phyloP scores from a whole-genome alignment of 1,140 invertebrate species.

The Antheraea mylitta region DNA sequence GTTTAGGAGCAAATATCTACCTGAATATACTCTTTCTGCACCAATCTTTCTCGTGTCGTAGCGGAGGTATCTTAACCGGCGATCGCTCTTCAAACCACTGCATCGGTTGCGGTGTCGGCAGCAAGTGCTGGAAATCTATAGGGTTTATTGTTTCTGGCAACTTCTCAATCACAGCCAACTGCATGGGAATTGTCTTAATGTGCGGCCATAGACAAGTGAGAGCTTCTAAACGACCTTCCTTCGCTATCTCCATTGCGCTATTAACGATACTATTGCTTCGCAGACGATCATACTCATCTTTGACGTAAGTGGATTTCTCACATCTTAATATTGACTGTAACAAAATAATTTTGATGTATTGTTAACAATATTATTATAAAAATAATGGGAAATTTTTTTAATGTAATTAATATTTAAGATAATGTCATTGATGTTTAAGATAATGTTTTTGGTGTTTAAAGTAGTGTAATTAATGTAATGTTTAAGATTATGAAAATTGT shows the following conservation, averaged over 20 bases:
- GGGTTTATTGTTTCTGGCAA: conserved; percentile 89
- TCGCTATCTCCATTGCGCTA: conserved; percentile 80
- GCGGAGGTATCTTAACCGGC: conserved; percentile 71
- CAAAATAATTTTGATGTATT: neutral
- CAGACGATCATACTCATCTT: conserved; percentile 78
- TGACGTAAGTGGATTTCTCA: conserved; percentile 78
- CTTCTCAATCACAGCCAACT: conserved; percentile 85
- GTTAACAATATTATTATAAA: neutral
- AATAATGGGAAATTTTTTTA: too few species aligned
- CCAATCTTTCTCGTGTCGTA: conserved; percentile 82
- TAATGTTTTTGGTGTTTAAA: too few species aligned
- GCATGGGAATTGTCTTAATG: conserved; percentile 81
- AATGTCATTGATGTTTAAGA: too few species aligned
- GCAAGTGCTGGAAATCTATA: conserved; percentile 82
- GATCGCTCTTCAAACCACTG: conserved; percentile 75
- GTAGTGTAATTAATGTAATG: too few species aligned
- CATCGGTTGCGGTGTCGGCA: conserved; percentile 75
- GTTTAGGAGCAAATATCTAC: conserved; percentile 23
- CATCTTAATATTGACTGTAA: conserved; percentile 64
- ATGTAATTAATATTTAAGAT: too few species aligned
- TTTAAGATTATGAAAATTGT: too few species aligned
- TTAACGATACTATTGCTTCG: conserved; percentile 66
- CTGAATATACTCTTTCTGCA: conserved; percentile 81
- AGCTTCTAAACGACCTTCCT: conserved; percentile 83
- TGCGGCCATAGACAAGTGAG: conserved; percentile 85